Percentiles rank a stretch among this genome's conserved stretches.
Conservation (phyloP, 23 tunicate genomes). For the Trididemnum miniatum region DNA sequence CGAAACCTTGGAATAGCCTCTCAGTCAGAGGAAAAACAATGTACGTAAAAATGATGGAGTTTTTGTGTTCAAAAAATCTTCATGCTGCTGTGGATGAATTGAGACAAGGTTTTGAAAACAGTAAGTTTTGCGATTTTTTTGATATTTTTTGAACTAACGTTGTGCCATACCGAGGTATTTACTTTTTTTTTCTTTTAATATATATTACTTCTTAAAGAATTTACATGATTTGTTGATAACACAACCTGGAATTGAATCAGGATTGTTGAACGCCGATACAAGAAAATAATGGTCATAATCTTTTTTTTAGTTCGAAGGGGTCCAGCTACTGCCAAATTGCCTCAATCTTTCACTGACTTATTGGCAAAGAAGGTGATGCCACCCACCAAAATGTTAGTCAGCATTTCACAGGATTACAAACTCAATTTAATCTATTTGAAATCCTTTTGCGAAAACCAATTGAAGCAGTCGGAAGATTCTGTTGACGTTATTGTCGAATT, state of each 20-base stretch:
- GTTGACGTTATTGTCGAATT: conserved; percentile 18
- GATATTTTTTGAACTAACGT: too few species aligned
- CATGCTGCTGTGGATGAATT: background rate
- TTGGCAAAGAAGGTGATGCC: conserved; percentile 40
- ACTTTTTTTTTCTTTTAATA: too few species aligned
- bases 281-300: too few species aligned
- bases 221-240: too few species aligned
- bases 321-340: conserved; percentile 16
- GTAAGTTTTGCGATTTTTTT: too few species aligned
- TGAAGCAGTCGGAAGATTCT: background rate
- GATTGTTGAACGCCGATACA: too few species aligned
- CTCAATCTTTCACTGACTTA: conserved; percentile 17
- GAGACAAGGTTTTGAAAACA: too few species aligned
- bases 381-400: background rate
- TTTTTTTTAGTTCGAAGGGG: conserved; percentile 28
- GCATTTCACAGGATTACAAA: conserved; percentile 2
- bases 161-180: too few species aligned
- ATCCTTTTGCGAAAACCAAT: background rate
- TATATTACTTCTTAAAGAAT: too few species aligned
- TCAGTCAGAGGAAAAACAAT: conserved; percentile 57
- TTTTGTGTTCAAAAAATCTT: conserved; percentile 48
- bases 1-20: conserved; percentile 66
- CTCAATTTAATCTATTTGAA: background rate
- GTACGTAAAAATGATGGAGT: conserved; percentile 62
- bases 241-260: too few species aligned